Percentiles rank a stretch among this genome's conserved stretches.
These are phyloP conservation scores for Sarcophaga rosellei DNA, from an alignment of 2,888 invertebrate species.

Conservation along the genomic window DNA sequence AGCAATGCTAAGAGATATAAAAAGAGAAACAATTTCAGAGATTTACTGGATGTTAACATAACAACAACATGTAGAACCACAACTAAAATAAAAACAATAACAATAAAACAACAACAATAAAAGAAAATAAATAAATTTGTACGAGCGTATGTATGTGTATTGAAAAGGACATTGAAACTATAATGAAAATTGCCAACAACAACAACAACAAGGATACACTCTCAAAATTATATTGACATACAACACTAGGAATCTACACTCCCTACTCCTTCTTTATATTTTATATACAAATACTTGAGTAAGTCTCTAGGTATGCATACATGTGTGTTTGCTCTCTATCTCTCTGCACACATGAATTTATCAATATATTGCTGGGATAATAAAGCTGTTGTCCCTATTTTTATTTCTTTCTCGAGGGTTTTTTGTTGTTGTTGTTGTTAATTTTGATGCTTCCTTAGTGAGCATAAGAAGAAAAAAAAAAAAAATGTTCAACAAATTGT, in stretches of 20 bases:
- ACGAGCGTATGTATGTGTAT: neutral
- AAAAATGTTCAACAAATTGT: neutral
- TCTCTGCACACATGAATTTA: neutral
- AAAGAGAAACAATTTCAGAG: neutral
- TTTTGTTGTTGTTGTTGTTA: neutral
- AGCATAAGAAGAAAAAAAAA: no score
- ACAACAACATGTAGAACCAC: neutral
- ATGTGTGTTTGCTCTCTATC: no score
- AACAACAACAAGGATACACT: conserved; percentile 10
- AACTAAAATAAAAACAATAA: no score
- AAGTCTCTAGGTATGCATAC: no score
- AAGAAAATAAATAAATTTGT: conserved; percentile 6
- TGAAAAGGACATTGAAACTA: conserved; percentile 44
- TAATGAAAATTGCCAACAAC: conserved; percentile 57
- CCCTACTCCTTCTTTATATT: neutral
- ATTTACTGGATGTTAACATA: neutral
- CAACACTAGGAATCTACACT: neutral
- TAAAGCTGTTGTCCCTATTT: neutral
- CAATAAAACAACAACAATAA: neutral
- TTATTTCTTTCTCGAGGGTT: neutral
- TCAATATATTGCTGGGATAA: conserved; percentile 36
- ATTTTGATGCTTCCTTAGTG: no score
- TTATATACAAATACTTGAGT: no score
- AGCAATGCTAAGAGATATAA: neutral
- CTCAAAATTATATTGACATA: conserved; percentile 40